Evolutionary conservation across 2,113 vertebrate genomes (phyloP), one percentile per base, ranked within the genome.

Genomic region (Conger conger): DNA sequence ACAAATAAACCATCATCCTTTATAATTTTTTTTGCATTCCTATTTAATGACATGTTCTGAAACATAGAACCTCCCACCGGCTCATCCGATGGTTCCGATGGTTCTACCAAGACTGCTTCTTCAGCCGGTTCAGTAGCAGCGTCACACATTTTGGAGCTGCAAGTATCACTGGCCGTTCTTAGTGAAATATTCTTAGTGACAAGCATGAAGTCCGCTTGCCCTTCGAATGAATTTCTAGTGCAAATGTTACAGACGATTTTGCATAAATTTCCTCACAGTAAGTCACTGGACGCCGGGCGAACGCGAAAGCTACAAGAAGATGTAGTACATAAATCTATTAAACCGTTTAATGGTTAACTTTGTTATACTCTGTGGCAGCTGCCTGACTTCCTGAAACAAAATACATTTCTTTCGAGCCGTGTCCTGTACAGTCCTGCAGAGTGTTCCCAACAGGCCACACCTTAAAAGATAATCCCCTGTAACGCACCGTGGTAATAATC

Each of bases 1-100:
- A 95, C 90, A 89, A 90, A 95, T 17, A 94, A 89, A 0, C 89
- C 91, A 85, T 92, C 92, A 45, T 86, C 89, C 89, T 33, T 83
- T 1, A 0, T 40, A 0, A 45, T 0, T 18, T 0, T 37, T 36
- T 13, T 87, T 89, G 1, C 16, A 86, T 54, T 54, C 6, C 3
- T 3, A 3, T 23, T 27, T 15, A 15, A 8, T 35, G n/a, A 50
- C 23, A 57, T 77, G 23, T 8, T 18, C 63, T 27, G 76, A 80
- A 53, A 2, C 35, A 9, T 23, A n/a, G 40, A n/a, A 27, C 76
- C 33, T 54, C 50, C 83, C 11, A 30, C 20, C 15, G 30, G 18
- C 35, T 4, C 45, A 20, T 23, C 27, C 20, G 8, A 30, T 20
- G 76, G 45, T 30, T 23, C 27, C 20, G 8, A 30, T 20, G 76